Evolutionary conservation across 2,888 invertebrate genomes (phyloP).

Genomic region (Neuroscelio doddi): DNA sequence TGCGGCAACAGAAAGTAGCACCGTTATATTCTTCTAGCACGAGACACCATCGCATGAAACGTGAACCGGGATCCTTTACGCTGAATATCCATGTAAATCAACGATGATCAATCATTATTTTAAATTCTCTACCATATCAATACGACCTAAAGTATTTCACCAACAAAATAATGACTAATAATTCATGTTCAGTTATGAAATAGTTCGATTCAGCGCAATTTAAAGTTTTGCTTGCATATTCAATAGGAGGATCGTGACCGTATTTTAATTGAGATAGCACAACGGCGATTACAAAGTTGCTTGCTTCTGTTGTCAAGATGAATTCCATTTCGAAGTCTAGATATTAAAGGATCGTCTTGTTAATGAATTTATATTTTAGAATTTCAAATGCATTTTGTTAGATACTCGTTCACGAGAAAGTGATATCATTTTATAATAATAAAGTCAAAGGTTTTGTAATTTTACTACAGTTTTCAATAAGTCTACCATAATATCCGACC

Average conservation of each 20-base stretch:
- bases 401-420: no score
- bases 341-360: conserved; percentile 19
- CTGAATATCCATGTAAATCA: no score
- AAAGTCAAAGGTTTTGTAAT: no score
- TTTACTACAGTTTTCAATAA: no score
- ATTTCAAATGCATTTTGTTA: no score
- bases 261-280: conserved; percentile 18
- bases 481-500: no score
- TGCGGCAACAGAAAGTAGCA: no score
- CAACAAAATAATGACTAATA: conserved; percentile 7
- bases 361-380: neutral
- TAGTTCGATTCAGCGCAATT: conserved; percentile 24
- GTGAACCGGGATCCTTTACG: no score
- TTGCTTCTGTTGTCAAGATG: conserved; percentile 22
- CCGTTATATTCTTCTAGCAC: neutral
- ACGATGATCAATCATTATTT: conserved; percentile 16
- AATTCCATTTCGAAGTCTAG: conserved; percentile 23
- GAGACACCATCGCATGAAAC: no score
- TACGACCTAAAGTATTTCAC: conserved; percentile 21
- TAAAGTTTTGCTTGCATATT: conserved; percentile 12
- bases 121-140: conserved; percentile 16
- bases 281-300: conserved; percentile 11
- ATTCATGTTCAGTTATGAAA: conserved; percentile 17
- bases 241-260: conserved; percentile 12
- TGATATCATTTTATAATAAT: no score